A percentile compares a stretch with the other conserved stretches of the same genome.
phyloP scores from a whole-genome alignment of 2,113 vertebrate genomes.

The Tyto alba region DNA sequence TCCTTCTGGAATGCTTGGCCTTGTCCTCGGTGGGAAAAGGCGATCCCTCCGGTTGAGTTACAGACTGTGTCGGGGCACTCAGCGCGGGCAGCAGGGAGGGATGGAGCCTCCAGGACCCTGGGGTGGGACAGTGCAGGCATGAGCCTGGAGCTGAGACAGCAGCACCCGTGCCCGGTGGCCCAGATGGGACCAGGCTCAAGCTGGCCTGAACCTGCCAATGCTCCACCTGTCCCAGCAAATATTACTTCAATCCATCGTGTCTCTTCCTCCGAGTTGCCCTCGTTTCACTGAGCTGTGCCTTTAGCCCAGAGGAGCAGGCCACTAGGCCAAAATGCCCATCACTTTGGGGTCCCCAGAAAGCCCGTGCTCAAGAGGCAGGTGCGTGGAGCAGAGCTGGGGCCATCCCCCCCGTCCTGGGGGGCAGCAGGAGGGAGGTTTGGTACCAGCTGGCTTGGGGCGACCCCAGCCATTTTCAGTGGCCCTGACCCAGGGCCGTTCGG shows the following conservation, averaged over 20 bases:
- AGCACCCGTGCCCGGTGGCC: neutral
- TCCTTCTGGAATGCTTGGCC: neutral
- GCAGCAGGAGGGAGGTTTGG: neutral
- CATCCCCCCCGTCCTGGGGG: neutral
- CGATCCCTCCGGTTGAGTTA: neutral
- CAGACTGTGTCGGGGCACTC: fast-evolving
- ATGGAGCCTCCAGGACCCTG: neutral
- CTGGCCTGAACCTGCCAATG: neutral
- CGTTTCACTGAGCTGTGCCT: neutral
- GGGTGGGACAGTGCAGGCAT: neutral
- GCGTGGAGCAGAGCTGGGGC: neutral
- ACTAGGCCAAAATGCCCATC: neutral
- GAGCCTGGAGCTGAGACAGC: neutral
- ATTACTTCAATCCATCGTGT: neutral
- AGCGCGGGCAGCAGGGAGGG: neutral
- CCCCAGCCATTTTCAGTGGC: fast-evolving
- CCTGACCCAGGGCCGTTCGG: neutral
- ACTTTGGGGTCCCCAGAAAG: neutral
- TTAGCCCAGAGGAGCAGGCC: neutral
- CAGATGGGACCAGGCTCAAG: neutral
- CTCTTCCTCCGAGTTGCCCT: neutral
- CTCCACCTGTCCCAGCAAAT: neutral
- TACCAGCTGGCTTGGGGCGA: neutral
- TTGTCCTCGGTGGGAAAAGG: neutral
- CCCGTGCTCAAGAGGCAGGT: neutral